phyloP scores from a whole-genome alignment of 1,140 invertebrate species.

The Saccostrea cuccullata region DNA sequence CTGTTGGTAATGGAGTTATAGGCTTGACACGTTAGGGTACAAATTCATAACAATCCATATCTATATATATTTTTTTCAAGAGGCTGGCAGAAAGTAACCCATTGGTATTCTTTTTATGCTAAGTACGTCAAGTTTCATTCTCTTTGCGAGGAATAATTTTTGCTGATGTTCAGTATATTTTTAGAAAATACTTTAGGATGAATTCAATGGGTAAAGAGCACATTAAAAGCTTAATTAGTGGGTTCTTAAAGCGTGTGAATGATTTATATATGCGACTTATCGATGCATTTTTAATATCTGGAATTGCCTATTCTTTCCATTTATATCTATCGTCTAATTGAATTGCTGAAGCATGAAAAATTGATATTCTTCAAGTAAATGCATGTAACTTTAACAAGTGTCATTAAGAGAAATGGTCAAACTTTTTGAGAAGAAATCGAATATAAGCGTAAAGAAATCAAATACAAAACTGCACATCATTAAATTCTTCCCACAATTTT shows the following conservation, averaged over 20 bases:
- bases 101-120: background rate
- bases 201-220: background rate
- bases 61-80: background rate
- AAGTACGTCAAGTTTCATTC: constrained; percentile 20
- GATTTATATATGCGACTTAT: background rate
- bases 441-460: too few relatives aligned
- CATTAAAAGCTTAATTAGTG: background rate
- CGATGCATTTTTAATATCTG: background rate
- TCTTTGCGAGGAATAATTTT: background rate
- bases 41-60: background rate
- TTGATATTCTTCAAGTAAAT: too few relatives aligned
- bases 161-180: background rate
- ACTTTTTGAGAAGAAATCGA: too few relatives aligned
- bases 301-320: too few relatives aligned
- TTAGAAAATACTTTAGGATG: background rate
- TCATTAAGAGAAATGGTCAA: too few relatives aligned
- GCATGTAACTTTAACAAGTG: too few relatives aligned
- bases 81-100: background rate
- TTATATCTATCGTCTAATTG: too few relatives aligned
- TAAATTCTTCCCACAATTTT: too few relatives aligned
- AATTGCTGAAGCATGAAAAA: too few relatives aligned
- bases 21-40: constrained; percentile 3
- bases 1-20: background rate
- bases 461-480: too few relatives aligned
- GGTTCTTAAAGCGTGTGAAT: background rate